These are phyloP conservation scores for Heliconius eleuchia DNA, from an alignment of 1,140 invertebrate genomes.

Conservation along the genomic window DNA sequence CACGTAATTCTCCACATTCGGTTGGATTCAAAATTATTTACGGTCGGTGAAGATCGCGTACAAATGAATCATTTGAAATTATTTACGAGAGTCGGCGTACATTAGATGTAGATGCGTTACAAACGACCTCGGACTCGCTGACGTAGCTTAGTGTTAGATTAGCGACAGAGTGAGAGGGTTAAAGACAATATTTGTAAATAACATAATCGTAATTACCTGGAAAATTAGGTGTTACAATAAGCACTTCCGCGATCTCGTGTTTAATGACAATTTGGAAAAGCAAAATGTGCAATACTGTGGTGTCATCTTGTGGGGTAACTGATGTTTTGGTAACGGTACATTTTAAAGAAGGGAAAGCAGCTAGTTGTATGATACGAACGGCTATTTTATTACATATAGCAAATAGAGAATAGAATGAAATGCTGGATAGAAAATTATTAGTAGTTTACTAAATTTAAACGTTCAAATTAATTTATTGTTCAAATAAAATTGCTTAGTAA, in stretches of 20 bases:
- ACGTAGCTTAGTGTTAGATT: slow-evolving; percentile 76
- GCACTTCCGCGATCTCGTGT: slow-evolving; percentile 40
- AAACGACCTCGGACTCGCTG: slow-evolving; percentile 73
- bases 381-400: background rate
- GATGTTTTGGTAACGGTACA: background rate
- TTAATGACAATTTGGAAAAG: slow-evolving; percentile 25
- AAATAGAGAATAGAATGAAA: background rate
- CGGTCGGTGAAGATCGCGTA: slow-evolving; percentile 57
- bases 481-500: background rate
- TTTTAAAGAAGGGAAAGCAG: background rate
- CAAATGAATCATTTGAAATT: slow-evolving; percentile 45
- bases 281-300: too few species aligned
- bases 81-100: slow-evolving; percentile 65
- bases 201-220: slow-evolving; percentile 76
- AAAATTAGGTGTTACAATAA: slow-evolving; percentile 74
- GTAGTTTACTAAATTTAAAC: background rate
- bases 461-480: background rate
- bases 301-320: background rate
- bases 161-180: slow-evolving; percentile 81
- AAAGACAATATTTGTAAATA: slow-evolving; percentile 83
- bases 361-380: background rate
- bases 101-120: slow-evolving; percentile 74
- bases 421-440: background rate
- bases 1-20: slow-evolving; percentile 63
- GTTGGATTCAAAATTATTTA: slow-evolving; percentile 61